Conservation (phyloP, 1,140 invertebrate genomes). For the Pygmarrhopalites habei region DNA sequence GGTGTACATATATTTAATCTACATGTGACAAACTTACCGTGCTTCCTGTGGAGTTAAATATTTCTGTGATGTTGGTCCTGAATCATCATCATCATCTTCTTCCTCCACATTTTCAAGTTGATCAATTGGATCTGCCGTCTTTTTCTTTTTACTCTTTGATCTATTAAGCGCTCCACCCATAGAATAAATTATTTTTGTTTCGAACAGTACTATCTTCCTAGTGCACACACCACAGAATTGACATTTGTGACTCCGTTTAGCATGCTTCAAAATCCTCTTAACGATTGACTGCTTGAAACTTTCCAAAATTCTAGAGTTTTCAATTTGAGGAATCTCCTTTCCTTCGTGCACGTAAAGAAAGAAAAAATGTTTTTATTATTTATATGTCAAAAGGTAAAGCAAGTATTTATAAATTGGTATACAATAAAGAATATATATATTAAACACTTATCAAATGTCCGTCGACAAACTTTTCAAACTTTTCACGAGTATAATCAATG, state of each 20-base stretch:
- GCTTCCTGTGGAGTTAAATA: conserved; percentile 39
- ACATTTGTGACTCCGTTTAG: conserved; percentile 50
- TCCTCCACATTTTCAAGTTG: conserved; percentile 2
- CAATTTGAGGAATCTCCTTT: neutral
- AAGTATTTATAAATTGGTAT: too few species aligned
- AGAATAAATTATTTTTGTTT: too few species aligned
- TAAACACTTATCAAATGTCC: too few species aligned
- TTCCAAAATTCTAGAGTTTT: conserved; percentile 52
- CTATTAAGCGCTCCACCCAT: neutral
- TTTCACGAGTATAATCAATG: neutral
- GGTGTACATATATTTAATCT: too few species aligned
- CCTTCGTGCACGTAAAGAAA: neutral
- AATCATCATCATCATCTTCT: conserved; percentile 25
- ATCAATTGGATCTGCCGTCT: neutral
- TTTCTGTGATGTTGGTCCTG: conserved; percentile 25
- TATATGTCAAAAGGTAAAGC: too few species aligned
- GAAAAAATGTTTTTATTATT: too few species aligned
- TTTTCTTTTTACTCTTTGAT: neutral
- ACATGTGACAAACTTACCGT: too few species aligned
- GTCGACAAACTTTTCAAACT: neutral
- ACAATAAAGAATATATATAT: too few species aligned
- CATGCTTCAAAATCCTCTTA: conserved; percentile 49
- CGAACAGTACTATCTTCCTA: too few species aligned
- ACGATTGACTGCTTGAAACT: conserved; percentile 54
- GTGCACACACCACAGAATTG: conserved; percentile 58